phyloP scores from a whole-genome alignment of 2,888 invertebrate species.

The Tetheella fluctuosa region DNA sequence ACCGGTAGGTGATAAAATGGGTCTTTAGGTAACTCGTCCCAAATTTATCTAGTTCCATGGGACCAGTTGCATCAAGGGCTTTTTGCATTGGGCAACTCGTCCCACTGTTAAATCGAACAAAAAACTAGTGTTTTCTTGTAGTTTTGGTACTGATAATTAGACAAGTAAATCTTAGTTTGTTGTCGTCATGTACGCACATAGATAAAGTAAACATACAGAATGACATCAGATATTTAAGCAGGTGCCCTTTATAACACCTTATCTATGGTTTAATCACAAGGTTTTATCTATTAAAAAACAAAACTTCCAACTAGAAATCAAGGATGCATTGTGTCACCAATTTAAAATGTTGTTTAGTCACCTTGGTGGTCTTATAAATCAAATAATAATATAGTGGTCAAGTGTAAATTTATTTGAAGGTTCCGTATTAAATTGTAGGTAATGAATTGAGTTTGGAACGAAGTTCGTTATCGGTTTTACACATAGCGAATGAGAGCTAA shows the following conservation, averaged over 20 bases:
- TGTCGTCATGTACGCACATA: not conserved
- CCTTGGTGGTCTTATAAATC: conserved; percentile 2
- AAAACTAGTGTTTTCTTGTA: too few species aligned
- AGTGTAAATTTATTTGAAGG: not conserved
- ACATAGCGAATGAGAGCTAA: too few species aligned
- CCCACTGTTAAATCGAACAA: too few species aligned
- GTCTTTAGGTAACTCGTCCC: too few species aligned
- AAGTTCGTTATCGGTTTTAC: too few species aligned
- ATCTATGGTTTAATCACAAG: not conserved
- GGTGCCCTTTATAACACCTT: not conserved
- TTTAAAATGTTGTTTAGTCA: conserved; percentile 1
- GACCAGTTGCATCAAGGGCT: too few species aligned
- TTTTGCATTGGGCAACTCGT: too few species aligned
- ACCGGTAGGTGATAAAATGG: too few species aligned
- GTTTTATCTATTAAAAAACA: conserved; percentile 3
- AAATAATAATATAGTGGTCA: not conserved
- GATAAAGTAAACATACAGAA: not conserved
- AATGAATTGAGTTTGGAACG: not conserved
- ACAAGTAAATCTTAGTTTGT: too few species aligned
- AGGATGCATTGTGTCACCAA: conserved; percentile 6
- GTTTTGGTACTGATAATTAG: too few species aligned
- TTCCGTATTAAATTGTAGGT: not conserved
- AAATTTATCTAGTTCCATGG: too few species aligned
- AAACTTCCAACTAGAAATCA: not conserved
- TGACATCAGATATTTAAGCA: not conserved